Base-by-base conservation (phyloP, 1,140 invertebrate species). In the Drosophila prosaltans region DNA sequence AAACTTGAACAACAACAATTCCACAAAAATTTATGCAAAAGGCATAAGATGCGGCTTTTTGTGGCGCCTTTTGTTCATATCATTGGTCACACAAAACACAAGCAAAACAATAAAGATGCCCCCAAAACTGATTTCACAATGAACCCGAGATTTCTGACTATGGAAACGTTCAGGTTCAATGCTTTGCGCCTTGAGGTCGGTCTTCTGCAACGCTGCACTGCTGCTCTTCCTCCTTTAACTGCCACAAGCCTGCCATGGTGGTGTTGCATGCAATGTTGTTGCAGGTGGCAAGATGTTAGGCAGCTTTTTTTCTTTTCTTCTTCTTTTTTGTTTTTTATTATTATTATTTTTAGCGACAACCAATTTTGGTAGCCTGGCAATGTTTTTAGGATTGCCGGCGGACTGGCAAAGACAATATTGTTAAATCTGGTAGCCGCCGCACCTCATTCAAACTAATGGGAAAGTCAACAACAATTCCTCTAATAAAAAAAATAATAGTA, bases 101-200 rank as follows among this genome's bases (percentile, higher is more conserved):
- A 16, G 26, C 64, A 67, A 69, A 69, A 51, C 7, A 2, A 51
- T 16, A 51, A 26, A 51, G 21, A 11, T 3, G 7, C 45, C 45
- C 45, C 39, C 39, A 40, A 9, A 40, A 11, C 39, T 11, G 62
- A 69, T 69, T 84, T 16, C 64, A 62, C 61, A 30, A 32, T 76
- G 73, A 72, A 86, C 69, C 75, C 88, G 76, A 79, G 45, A 72
- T 71, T 69, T 78, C 65, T 66, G 69, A 58, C 67, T 69, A 57
- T 81, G 72, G 72, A 68, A 65, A 24, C 55, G 65, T 79, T 77
- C 75, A 86, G 80, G 82, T 88, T 88, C 82, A 86, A 88, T 82
- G 83, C 66, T 69, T 61, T 48, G 48, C 63, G 65, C 75, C 70
- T 74, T 66, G 10, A 51, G 36, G 16, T 72, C 6, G 8, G 1